Evolutionary conservation across 2,113 vertebrate species (phyloP), one percentile per base, ranked within the genome.

Genomic region (Bothrops jararaca): DNA sequence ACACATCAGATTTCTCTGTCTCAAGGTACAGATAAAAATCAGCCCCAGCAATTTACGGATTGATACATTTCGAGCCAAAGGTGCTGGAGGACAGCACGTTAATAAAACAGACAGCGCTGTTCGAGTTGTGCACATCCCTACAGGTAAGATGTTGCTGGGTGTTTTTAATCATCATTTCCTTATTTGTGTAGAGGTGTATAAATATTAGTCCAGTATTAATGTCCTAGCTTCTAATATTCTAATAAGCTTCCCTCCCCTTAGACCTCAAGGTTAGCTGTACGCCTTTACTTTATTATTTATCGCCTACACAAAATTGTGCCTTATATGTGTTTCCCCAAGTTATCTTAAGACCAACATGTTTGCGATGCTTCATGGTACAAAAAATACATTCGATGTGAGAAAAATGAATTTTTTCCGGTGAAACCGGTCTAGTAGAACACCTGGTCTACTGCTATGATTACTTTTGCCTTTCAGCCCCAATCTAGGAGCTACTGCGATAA

Each of bases 81-180:
- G 99, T 42, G 97, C 99, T 8, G 99, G 99, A 18, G 99, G 99
- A 0, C 99, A 99, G 93, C 98, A 99, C 0, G 99, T 99, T 48
- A 99, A 99, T 94, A 99, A 98, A 4, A 99, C 99, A 0, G 99
- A 99, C 90, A 99, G 99, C 0, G 99, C 99, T 0, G 98, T 99
- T 87, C 97, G 99, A 48, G 93, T 99, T 6, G 98, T 99, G 52
- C 99, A 99, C 54, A 95, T 99, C 91, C 99, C 99, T 69, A 98
- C 99, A n/a, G 99, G 99, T 99, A 80, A 7, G 6, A n/a, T 24
- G 13, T 86, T 56, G 1, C 1, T 1, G 48, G 15, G 34, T n/a
- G 22, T 56, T 39, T 56, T n/a, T 2, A 45, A 50, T 56, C 48
- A 0, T 29, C 29, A 9, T 12, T 57, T 57, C 6, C 6, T 12